These are phyloP conservation scores for Myodes glareolus DNA, from an alignment of 2,113 vertebrate genomes.

Conservation along the genomic window DNA sequence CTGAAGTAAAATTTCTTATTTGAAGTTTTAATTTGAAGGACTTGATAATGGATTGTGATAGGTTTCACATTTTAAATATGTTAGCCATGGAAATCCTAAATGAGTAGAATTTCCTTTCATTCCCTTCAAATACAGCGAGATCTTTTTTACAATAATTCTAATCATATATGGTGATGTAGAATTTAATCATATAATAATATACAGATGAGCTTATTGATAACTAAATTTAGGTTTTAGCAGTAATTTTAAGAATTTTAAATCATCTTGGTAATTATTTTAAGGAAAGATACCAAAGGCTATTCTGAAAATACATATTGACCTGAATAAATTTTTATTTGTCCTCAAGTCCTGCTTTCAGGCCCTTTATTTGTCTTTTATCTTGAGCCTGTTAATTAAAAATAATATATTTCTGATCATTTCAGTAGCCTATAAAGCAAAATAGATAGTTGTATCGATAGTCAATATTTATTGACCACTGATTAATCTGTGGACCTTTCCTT, in stretches of 20 bases:
- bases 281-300: conserved; percentile 23
- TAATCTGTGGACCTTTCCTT: conserved; percentile 67
- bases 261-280: conserved; percentile 49
- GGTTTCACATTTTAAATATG: neutral
- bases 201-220: neutral
- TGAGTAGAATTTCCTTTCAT: conserved; percentile 40
- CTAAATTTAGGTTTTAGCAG: conserved; percentile 37
- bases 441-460: neutral
- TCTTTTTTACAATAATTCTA: neutral
- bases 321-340: conserved; percentile 30
- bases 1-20: conserved; percentile 28
- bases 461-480: neutral
- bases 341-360: conserved; percentile 11
- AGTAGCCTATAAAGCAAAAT: conserved; percentile 27
- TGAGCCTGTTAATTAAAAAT: conserved; percentile 28
- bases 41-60: neutral
- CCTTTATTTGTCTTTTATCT: neutral
- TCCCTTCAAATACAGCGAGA: conserved; percentile 14
- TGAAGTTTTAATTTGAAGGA: conserved; percentile 47
- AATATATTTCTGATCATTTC: conserved; percentile 23
- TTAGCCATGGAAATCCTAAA: neutral
- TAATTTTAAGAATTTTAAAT: conserved; percentile 51
- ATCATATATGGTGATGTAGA: neutral
- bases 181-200: conserved; percentile 1
- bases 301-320: conserved; percentile 37